phyloP scores from a whole-genome alignment of 2,797 vertebrate genomes.

The Cebuella pygmaea region DNA sequence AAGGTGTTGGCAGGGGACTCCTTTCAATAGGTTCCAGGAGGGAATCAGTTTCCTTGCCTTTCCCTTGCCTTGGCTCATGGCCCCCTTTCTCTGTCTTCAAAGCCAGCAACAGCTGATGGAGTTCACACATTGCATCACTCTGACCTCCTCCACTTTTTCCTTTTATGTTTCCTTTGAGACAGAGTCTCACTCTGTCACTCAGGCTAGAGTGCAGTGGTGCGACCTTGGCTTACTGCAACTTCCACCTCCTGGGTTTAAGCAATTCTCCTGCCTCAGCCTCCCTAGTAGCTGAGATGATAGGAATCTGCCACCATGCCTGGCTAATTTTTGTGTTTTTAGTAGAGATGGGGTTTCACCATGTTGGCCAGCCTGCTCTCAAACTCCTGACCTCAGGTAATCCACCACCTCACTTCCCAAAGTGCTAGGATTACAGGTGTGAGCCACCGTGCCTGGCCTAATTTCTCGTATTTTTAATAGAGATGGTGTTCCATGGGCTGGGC shows the following conservation, averaged over 20 bases:
- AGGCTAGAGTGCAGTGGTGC: background rate
- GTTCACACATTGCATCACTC: background rate
- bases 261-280: background rate
- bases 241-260: background rate
- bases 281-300: background rate
- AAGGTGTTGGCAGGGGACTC: background rate
- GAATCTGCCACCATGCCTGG: too few species aligned
- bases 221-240: background rate
- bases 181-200: background rate
- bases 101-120: background rate
- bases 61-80: background rate
- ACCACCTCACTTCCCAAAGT: background rate
- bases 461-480: too few species aligned
- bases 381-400: background rate
- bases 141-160: background rate
- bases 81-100: background rate
- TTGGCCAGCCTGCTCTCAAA: background rate
- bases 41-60: background rate
- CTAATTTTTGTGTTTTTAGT: background rate
- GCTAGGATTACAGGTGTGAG: too few species aligned
- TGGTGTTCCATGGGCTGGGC: too few species aligned
- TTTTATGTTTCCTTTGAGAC: background rate
- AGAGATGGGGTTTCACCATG: background rate
- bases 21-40: background rate
- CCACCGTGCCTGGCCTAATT: fast-evolving